Evolutionary conservation across 2,113 vertebrate genomes (phyloP).

Genomic region (Elanoides forficatus): DNA sequence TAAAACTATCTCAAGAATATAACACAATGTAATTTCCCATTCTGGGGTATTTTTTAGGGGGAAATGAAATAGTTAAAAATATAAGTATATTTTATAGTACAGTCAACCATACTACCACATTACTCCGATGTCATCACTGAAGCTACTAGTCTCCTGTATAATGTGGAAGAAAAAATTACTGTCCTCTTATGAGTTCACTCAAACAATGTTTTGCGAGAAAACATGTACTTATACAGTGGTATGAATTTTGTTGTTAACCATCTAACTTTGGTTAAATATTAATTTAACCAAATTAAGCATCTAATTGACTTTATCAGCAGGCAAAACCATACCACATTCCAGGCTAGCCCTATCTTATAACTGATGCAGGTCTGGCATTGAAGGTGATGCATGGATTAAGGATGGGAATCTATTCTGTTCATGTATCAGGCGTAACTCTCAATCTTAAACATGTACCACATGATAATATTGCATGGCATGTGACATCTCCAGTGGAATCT

Average conservation of each 20-base stretch:
- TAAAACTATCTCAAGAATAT: not conserved
- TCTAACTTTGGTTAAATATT: not conserved
- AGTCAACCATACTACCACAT: not conserved
- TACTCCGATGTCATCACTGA: not conserved
- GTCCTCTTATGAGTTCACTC: not conserved
- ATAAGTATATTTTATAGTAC: not conserved
- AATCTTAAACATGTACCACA: not conserved
- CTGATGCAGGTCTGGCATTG: not conserved
- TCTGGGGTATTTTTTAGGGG: not conserved
- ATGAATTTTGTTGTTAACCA: not conserved
- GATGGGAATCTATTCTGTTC: not conserved
- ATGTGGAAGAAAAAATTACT: not conserved
- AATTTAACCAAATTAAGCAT: not conserved
- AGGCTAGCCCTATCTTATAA: not conserved
- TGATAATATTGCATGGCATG: not conserved
- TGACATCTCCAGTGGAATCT: not conserved
- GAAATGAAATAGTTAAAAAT: not conserved
- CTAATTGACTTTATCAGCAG: not conserved
- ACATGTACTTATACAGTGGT: accelerated
- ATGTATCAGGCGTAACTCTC: not conserved
- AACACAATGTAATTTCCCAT: not conserved
- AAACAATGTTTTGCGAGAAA: not conserved
- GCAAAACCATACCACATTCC: not conserved
- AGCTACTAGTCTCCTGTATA: not conserved
- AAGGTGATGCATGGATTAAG: not conserved